phyloP scores from a whole-genome alignment of 2,113 vertebrate genomes.

The Ceyx margarethae region DNA sequence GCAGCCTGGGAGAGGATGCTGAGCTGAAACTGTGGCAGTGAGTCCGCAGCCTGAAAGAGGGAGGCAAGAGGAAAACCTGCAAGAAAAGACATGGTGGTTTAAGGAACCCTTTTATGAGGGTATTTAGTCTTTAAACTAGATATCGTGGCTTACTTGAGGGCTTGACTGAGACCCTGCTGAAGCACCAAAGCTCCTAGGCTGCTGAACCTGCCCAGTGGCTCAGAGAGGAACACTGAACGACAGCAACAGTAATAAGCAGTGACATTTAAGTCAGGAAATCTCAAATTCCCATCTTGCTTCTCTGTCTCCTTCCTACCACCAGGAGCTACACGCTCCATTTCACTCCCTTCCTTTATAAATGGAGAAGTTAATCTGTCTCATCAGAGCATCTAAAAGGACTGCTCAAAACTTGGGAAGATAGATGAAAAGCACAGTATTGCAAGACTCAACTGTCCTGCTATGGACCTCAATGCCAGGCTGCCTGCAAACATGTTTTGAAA shows the following conservation, averaged over 20 bases:
- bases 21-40: background rate
- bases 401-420: background rate
- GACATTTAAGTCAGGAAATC: slow-evolving; percentile 27
- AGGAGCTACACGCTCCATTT: slow-evolving; percentile 3
- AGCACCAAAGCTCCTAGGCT: background rate
- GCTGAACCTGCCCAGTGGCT: background rate
- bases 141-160: background rate
- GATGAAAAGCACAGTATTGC: background rate
- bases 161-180: background rate
- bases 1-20: background rate
- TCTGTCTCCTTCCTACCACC: background rate
- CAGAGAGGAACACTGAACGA: background rate
- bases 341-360: background rate
- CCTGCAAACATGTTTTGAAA: background rate
- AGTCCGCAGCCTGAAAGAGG: background rate
- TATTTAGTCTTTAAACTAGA: background rate
- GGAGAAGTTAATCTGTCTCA: background rate
- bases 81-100: background rate
- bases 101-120: background rate
- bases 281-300: slow-evolving; percentile 37
- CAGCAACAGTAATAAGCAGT: background rate
- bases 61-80: background rate
- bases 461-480: background rate
- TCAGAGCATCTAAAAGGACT: background rate
- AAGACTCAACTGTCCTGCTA: background rate